Evolutionary conservation across 2,888 invertebrate genomes (phyloP).

Genomic region (Pherbina coryleti): DNA sequence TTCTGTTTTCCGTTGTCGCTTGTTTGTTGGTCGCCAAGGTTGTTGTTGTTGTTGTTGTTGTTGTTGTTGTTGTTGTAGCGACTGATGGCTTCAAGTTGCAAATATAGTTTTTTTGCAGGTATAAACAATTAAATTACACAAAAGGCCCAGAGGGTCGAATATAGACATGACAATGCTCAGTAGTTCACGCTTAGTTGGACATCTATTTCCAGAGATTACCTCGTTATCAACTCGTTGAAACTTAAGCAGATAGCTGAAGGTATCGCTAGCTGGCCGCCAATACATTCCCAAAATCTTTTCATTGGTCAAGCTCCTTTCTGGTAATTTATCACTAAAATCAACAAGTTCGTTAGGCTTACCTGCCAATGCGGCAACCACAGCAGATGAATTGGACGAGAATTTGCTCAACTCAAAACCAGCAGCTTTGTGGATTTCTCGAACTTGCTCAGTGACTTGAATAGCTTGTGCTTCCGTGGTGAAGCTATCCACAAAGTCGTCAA

Average conservation of each 20-base stretch:
- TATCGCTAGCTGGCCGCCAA: conserved; percentile 46
- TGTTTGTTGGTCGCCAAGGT: no score
- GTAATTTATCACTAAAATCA: background rate
- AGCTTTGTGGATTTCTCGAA: no score
- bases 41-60: no score
- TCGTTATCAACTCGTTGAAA: conserved; percentile 35
- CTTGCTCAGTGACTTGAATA: no score
- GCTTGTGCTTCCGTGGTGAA: no score
- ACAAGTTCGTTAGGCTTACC: background rate
- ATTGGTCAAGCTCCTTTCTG: background rate
- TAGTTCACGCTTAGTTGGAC: conserved; percentile 17
- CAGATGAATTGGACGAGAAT: background rate
- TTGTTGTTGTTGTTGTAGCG: no score
- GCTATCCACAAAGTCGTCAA: no score
- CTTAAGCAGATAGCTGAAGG: conserved; percentile 36
- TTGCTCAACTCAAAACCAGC: background rate
- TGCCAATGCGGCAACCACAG: background rate
- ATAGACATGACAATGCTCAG: conserved; percentile 36
- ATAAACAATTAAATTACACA: conserved; percentile 25
- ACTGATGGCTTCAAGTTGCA: no score
- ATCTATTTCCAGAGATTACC: conserved; percentile 21
- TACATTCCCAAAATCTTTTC: conserved; percentile 44
- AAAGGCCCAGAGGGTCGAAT: conserved; percentile 36
- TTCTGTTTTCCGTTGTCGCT: no score
- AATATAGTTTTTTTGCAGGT: no score